Evolutionary conservation across 2,113 vertebrate genomes (phyloP).

Genomic region (Perccottus glenii): DNA sequence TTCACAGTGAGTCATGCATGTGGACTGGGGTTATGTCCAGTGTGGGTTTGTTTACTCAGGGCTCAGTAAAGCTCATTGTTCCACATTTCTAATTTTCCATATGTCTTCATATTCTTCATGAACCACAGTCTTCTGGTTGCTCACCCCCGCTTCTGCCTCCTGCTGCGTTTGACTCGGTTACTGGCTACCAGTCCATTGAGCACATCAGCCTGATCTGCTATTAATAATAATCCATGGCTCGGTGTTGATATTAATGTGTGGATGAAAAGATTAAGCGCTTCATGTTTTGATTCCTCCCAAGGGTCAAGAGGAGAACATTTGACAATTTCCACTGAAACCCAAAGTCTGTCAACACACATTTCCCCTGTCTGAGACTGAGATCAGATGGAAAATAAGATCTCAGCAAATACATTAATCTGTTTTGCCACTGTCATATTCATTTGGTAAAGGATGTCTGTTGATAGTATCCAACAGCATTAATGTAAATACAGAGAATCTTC

Average conservation of each 20-base stretch:
- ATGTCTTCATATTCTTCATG: slow-evolving; percentile 30
- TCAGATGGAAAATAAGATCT: slow-evolving; percentile 51
- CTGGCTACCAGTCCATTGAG: slow-evolving; percentile 43
- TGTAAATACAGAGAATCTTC: not conserved
- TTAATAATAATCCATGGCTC: slow-evolving; percentile 45
- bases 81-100: slow-evolving; percentile 48
- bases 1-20: slow-evolving; percentile 13
- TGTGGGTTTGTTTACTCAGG: slow-evolving; percentile 54
- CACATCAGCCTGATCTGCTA: slow-evolving; percentile 46
- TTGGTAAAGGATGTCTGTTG: slow-evolving; percentile 25
- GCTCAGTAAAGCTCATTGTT: slow-evolving; percentile 48
- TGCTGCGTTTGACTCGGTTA: slow-evolving; percentile 35
- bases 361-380: slow-evolving; percentile 30
- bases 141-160: slow-evolving; percentile 40
- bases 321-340: slow-evolving; percentile 46
- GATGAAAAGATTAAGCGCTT: slow-evolving; percentile 55
- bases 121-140: slow-evolving; percentile 7
- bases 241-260: slow-evolving; percentile 48
- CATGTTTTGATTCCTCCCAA: slow-evolving; percentile 36
- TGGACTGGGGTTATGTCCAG: slow-evolving; percentile 23
- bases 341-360: slow-evolving; percentile 43
- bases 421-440: slow-evolving; percentile 29
- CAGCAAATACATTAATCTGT: slow-evolving; percentile 51
- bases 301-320: slow-evolving; percentile 40
- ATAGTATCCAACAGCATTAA: slow-evolving; percentile 19